Evolutionary conservation across 2,888 invertebrate species (phyloP), one percentile per base, ranked within the genome.

Genomic region (Lapara coniferarum): DNA sequence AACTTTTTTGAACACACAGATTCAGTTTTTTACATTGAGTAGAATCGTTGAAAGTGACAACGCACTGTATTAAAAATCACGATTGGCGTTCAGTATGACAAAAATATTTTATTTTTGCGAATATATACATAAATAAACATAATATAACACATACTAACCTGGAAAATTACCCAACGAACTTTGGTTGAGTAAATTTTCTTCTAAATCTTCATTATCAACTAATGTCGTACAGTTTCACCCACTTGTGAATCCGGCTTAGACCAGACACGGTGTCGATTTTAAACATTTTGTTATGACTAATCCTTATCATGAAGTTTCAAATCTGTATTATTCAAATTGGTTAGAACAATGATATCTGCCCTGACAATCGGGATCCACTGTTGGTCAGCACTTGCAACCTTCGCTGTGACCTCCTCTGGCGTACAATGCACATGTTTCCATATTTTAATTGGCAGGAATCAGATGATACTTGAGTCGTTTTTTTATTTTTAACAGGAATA

Each of bases 401-500:
- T 74, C 70, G 56, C 13, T 25, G n/a, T 57, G 71, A 68, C 72
- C 74, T 71, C 69, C 66, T 49, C 53, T 67, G 63, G 59, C 57
- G 52, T 46, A 67, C 57, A 19, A 52, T 53, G 52, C 44, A 46
- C 63, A 63, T 49, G 49, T 13, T 19, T 49, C 49, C 63, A 19
- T 63, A 19, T 63, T 49, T 46, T 49, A 63, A 63, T 63, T 63
- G 16, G 44, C 10, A 10, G 44, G 5, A n/a, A 44, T 46, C 4
- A 13, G 25, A 12, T 25, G 55, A 16, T 56, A 5, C 25, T 14
- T 10, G 10, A 10, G 10, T 56, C 19, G 25, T 6, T 25, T 51
- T 51, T 51, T 10, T 8, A 37, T 37, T 25, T 25, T 37, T 37
- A 37, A 37, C 8, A 8, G 37, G 37, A 37, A 37, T 37, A 37